Evolutionary conservation across 1,140 invertebrate genomes (phyloP), one percentile per base, ranked within the genome.

Genomic region (Antheraea pernyi): DNA sequence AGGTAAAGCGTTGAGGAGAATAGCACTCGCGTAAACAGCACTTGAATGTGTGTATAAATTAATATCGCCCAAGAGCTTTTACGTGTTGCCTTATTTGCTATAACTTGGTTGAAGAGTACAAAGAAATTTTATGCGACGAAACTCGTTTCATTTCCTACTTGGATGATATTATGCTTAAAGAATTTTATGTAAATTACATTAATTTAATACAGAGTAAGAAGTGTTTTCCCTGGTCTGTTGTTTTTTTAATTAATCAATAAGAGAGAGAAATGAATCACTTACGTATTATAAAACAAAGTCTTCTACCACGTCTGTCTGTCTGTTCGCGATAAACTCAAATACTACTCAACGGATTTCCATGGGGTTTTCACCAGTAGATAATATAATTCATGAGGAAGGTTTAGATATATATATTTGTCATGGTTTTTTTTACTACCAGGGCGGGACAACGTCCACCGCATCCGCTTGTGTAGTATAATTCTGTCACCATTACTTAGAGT

Each of bases 11-110:
- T 71, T 73, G 73, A 30, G 69, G 69, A 48, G 68, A 46, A 68
- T 75, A 67, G 65, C 73, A 72, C 39, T 48, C 68, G 70, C 22
- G 74, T 82, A 78, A 81, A 80, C 65, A 73, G 68, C 67, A 69
- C 70, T 69, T 73, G 69, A 76, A 70, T 78, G 68, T 11, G 72
- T 58, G 70, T 67, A 72, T 78, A 75, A 75, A 77, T 79, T 76
- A 76, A 75, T 69, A 66, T 67, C 72, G 58, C 58, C 71, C 66
- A 67, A 65, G 42, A 73, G 63, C 66, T 76, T 78, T 78, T 66
- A 75, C 42, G 59, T 22, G 11, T 36, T 13, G 5, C 19, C 7
- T 61, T 22, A 22, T 61, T 53, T 53, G 46, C 46, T 53, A 53
- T 16, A 53, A 53, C 46, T 53, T 53, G 16, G 46, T 16, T 10